phyloP scores from a whole-genome alignment of 2,113 vertebrate species.

The Alouatta palliata region DNA sequence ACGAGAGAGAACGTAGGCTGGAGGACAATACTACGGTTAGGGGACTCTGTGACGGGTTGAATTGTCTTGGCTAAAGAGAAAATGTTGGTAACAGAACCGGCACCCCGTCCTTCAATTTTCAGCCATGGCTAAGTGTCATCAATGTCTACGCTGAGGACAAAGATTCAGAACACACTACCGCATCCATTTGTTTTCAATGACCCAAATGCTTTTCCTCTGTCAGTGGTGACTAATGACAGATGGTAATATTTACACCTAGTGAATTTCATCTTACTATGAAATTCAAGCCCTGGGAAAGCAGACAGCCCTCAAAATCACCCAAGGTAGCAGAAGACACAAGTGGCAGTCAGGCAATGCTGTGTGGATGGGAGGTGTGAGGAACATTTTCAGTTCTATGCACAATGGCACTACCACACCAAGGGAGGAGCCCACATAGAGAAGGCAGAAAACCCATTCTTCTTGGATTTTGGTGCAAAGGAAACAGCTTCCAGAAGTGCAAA shows the following conservation, averaged over 20 bases:
- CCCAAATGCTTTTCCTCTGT: background rate
- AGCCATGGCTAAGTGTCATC: background rate
- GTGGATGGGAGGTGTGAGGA: background rate
- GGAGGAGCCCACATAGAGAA: background rate
- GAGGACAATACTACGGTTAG: background rate
- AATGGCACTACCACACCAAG: background rate
- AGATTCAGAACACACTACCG: background rate
- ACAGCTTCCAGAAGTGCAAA: background rate
- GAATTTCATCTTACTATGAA: background rate
- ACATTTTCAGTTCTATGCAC: background rate
- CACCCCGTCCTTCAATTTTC: background rate
- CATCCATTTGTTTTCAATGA: background rate
- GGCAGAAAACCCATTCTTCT: background rate
- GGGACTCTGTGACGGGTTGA: background rate
- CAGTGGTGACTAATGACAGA: background rate
- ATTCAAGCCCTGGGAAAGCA: slow-evolving; percentile 11
- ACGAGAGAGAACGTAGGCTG: background rate
- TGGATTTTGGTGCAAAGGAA: background rate
- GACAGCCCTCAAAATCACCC: background rate
- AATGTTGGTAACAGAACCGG: background rate
- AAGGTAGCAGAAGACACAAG: background rate
- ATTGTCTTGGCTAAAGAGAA: background rate
- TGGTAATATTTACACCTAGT: background rate
- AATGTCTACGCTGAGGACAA: background rate
- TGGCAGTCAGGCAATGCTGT: background rate